A percentile compares a stretch with the other conserved stretches of the same genome.
Conservation (phyloP, 2,888 invertebrate species). For the Atrina japonica region DNA sequence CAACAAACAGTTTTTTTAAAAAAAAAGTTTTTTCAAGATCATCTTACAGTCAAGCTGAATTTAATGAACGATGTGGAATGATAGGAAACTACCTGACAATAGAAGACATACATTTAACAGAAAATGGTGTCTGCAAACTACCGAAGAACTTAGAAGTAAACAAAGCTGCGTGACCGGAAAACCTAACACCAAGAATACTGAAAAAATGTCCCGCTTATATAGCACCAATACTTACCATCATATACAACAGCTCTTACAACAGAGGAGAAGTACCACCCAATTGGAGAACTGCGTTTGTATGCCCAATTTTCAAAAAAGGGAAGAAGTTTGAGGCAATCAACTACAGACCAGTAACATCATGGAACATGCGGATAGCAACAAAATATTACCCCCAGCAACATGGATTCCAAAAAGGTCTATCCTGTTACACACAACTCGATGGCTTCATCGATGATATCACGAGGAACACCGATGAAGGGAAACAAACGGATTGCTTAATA, state of each 20-base stretch:
- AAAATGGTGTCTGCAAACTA: not conserved
- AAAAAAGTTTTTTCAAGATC: slow-evolving; percentile 5
- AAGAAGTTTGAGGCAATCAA: slow-evolving; percentile 5
- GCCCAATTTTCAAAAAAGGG: slow-evolving; percentile 21
- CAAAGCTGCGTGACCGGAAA: slow-evolving; percentile 7
- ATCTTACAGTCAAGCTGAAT: too few species aligned
- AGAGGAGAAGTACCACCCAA: slow-evolving; percentile 16
- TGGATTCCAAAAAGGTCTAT: slow-evolving; percentile 31
- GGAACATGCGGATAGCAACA: not conserved
- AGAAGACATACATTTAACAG: not conserved
- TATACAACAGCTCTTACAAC: slow-evolving; percentile 1
- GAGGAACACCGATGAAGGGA: slow-evolving; percentile 10
- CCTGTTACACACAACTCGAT: slow-evolving; percentile 14
- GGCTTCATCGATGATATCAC: slow-evolving; percentile 8
- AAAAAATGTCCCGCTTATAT: slow-evolving; percentile 2
- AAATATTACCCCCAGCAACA: slow-evolving; percentile 17
- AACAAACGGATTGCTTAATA: slow-evolving; percentile 32
- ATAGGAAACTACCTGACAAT: not conserved
- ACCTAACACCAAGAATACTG: not conserved
- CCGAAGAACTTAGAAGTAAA: not conserved
- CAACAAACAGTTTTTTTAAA: slow-evolving; percentile 29
- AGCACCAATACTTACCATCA: slow-evolving; percentile 11
- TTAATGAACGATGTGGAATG: too few species aligned
- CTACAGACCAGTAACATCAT: slow-evolving; percentile 12
- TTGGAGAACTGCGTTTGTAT: slow-evolving; percentile 18